A percentile compares a stretch with the other conserved stretches of the same genome.
Evolutionary conservation across 2,113 vertebrate species (phyloP).

Genomic region (Tringa solitaria): DNA sequence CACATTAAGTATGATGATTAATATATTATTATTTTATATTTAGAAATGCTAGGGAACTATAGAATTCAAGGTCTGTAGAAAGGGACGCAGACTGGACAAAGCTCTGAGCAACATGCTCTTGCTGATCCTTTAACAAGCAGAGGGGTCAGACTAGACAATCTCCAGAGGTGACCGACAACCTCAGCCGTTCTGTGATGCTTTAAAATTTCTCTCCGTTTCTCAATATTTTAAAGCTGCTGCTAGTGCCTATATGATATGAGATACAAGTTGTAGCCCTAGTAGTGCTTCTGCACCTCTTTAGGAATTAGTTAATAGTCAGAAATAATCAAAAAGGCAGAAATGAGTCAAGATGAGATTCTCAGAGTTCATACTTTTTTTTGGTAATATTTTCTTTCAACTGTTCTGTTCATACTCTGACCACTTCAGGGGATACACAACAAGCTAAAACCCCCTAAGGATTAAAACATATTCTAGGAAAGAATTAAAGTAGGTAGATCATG

Average conservation of each 20-base stretch:
- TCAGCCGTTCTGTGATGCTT: background rate
- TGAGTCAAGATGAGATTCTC: background rate
- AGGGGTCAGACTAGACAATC: background rate
- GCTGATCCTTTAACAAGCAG: background rate
- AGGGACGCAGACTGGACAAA: background rate
- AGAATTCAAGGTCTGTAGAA: background rate
- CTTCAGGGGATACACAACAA: background rate
- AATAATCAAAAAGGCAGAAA: background rate
- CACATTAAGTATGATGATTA: background rate
- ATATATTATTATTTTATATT: background rate
- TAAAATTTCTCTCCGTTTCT: background rate
- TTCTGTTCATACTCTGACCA: background rate
- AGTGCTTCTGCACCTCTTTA: background rate
- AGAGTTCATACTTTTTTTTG: background rate
- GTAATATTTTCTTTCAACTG: background rate
- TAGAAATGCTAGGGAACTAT: background rate
- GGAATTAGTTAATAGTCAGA: background rate
- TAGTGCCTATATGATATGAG: background rate
- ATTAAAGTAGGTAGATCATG: background rate
- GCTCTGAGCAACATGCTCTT: background rate
- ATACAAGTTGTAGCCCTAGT: background rate
- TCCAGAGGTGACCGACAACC: background rate
- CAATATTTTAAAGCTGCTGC: background rate
- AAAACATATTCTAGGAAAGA: background rate
- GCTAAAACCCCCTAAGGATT: background rate